A percentile compares a stretch with the other conserved stretches of the same genome.
phyloP scores from a whole-genome alignment of 2,113 vertebrate genomes.

The Pseudonaja textilis region DNA sequence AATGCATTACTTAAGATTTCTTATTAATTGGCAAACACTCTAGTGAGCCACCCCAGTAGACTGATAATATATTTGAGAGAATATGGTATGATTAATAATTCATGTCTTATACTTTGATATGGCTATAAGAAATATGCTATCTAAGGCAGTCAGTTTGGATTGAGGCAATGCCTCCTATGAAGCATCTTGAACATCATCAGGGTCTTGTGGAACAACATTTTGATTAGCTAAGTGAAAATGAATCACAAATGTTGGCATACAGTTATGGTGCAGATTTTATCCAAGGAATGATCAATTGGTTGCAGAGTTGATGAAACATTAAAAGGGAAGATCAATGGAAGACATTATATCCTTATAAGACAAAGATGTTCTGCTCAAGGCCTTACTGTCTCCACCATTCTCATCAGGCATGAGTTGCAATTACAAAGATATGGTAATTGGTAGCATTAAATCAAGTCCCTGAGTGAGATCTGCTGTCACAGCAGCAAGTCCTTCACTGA shows the following conservation, averaged over 20 bases:
- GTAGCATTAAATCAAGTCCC: constrained; percentile 64
- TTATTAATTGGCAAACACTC: constrained; percentile 15
- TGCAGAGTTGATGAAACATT: constrained; percentile 60
- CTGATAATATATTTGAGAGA: constrained; percentile 28
- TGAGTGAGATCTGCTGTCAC: constrained; percentile 64
- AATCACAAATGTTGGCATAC: constrained; percentile 67
- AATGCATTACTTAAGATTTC: neutral
- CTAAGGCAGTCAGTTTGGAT: constrained; percentile 52
- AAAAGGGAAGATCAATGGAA: constrained; percentile 61
- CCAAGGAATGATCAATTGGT: constrained; percentile 66
- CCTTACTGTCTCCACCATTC: constrained; percentile 52
- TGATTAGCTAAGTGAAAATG: constrained; percentile 72
- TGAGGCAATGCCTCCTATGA: constrained; percentile 58
- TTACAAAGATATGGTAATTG: constrained; percentile 71
- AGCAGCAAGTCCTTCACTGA: constrained; percentile 62
- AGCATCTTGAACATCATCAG: constrained; percentile 60
- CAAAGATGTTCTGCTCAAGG: constrained; percentile 55
- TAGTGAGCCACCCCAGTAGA: neutral
- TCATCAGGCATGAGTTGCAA: constrained; percentile 63
- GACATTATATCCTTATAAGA: constrained; percentile 56
- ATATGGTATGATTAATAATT: constrained; percentile 36
- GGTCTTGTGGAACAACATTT: constrained; percentile 68
- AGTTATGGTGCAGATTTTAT: constrained; percentile 60
- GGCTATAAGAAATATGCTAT: constrained; percentile 46
- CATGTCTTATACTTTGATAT: constrained; percentile 37